phyloP scores from a whole-genome alignment of 2,797 vertebrate species.

The Melanotaenia parkinsoni region DNA sequence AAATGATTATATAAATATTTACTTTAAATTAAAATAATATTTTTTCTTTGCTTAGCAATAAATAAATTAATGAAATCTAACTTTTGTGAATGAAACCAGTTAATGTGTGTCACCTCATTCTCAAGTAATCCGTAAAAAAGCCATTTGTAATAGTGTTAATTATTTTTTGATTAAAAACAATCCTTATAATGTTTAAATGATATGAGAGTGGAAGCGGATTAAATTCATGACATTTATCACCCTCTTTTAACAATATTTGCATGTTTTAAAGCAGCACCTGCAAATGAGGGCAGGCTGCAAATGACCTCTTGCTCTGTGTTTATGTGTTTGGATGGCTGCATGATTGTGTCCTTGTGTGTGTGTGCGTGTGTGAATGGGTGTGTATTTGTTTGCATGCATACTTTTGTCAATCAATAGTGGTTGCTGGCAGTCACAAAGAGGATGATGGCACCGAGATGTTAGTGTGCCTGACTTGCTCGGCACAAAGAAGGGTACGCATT shows the following conservation, averaged over 20 bases:
- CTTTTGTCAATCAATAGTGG: conserved; percentile 95
- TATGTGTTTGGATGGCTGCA: conserved; percentile 8
- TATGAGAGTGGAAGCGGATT: conserved; percentile 5
- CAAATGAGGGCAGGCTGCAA: conserved; percentile 31
- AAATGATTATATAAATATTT: background rate
- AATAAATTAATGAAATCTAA: conserved; percentile 5
- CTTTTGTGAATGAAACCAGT: conserved; percentile 2
- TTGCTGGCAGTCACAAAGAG: conserved; percentile 89
- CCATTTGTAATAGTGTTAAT: background rate
- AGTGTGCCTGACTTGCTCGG: conserved; percentile 96
- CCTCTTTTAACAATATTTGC: conserved; percentile 7
- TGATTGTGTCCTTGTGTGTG: conserved; percentile 22
- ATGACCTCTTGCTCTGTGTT: conserved; percentile 49
- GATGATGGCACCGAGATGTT: conserved; percentile 94
- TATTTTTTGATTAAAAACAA: background rate
- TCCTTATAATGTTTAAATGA: background rate
- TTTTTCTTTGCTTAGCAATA: too few species aligned
- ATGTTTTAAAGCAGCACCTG: conserved; percentile 15
- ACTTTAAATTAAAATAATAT: too few species aligned
- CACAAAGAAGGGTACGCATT: conserved; percentile 88
- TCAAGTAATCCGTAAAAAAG: background rate
- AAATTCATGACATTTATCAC: conserved; percentile 6
- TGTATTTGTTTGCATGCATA: conserved; percentile 74
- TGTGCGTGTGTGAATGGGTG: conserved; percentile 18
- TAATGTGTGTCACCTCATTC: background rate